Evolutionary conservation across 2,113 vertebrate genomes (phyloP).

Genomic region (Furnarius figulus): DNA sequence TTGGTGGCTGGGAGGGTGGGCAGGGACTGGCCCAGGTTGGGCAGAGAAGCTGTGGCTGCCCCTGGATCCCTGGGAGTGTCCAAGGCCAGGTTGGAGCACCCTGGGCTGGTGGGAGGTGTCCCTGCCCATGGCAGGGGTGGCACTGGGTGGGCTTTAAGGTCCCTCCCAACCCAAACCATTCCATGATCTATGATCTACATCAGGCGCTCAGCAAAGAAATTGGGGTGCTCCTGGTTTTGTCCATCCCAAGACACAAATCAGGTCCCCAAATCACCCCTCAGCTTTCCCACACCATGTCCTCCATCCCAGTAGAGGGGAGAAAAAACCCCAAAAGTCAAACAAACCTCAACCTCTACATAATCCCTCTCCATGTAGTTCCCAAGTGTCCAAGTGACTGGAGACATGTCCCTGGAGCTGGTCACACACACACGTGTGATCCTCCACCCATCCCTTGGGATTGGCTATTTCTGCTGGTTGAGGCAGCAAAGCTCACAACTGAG

Average conservation of each 20-base stretch:
- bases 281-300: neutral
- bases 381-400: rapidly evolving
- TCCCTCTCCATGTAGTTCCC: rapidly evolving
- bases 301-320: neutral
- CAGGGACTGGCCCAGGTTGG: neutral
- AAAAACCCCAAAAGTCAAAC: neutral
- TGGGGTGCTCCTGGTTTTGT: neutral
- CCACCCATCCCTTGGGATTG: neutral
- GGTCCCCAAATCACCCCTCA: neutral
- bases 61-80: neutral
- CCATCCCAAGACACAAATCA: neutral
- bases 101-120: neutral
- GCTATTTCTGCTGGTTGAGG: neutral
- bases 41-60: neutral
- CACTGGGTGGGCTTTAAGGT: neutral
- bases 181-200: neutral
- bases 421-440: rapidly evolving
- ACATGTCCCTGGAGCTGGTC: neutral
- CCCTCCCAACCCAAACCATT: neutral
- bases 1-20: neutral
- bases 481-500: neutral
- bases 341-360: neutral
- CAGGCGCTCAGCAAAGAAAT: neutral
- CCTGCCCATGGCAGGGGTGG: neutral
- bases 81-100: neutral